phyloP scores from a whole-genome alignment of 2,113 vertebrate genomes.

The Thymallus thymallus region DNA sequence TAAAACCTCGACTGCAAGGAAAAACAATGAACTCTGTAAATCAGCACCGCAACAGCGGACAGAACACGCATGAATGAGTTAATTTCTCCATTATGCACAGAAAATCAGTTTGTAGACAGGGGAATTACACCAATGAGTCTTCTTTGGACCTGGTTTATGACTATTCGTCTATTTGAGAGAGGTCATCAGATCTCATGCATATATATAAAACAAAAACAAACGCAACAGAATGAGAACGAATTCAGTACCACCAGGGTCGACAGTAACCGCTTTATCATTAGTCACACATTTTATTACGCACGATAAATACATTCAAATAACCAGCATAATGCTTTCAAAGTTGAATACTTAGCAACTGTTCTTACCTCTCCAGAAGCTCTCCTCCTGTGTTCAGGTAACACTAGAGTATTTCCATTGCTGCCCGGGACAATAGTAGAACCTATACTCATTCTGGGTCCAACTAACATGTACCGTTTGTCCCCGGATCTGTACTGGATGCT shows the following conservation, averaged over 20 bases:
- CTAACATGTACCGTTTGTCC: constrained; percentile 71
- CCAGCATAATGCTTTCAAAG: constrained; percentile 37
- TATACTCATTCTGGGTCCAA: constrained; percentile 70
- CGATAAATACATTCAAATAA: no score
- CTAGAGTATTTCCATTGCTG: constrained; percentile 63
- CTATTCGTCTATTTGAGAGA: not conserved
- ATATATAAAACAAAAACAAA: not conserved
- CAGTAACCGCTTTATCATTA: no score
- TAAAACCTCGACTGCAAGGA: no score
- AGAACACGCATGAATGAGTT: not conserved
- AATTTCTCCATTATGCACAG: not conserved
- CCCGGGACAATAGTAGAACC: constrained; percentile 66
- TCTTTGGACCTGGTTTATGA: not conserved
- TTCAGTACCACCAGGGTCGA: no score
- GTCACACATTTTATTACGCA: no score
- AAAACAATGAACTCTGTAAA: not conserved
- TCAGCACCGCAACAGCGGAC: not conserved
- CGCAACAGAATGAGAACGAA: no score
- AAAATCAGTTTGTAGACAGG: not conserved
- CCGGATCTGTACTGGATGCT: constrained; percentile 70
- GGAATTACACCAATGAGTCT: not conserved
- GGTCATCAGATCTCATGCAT: not conserved
- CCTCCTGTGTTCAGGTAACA: constrained; percentile 59
- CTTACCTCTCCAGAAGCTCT: constrained; percentile 51
- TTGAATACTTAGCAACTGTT: not conserved